These are phyloP conservation scores for Maccullochella peelii DNA, from an alignment of 2,113 vertebrate genomes.

Conservation along the genomic window DNA sequence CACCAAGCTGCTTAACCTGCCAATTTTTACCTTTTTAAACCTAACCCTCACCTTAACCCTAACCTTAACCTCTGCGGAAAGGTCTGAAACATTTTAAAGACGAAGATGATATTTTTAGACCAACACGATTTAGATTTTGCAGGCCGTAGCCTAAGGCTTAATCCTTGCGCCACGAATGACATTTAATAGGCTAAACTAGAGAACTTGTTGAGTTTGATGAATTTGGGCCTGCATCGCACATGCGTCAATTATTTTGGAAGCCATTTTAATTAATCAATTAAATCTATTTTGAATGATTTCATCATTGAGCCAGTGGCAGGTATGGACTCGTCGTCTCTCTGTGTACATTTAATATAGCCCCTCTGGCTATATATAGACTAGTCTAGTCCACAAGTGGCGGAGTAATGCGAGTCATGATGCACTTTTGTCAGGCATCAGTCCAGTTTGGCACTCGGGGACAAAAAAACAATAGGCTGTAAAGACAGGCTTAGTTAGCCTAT, in stretches of 20 bases:
- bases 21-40: slow-evolving; percentile 9
- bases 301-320: not conserved
- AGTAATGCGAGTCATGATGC: slow-evolving; percentile 47
- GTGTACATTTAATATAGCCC: slow-evolving; percentile 20
- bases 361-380: slow-evolving; percentile 51
- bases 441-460: slow-evolving; percentile 39
- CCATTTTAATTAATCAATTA: not conserved
- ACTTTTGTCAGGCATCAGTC: slow-evolving; percentile 40
- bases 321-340: not conserved
- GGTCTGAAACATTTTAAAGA: slow-evolving; percentile 17
- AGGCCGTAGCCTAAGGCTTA: not conserved
- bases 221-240: not conserved
- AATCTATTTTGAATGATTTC: not conserved
- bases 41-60: slow-evolving; percentile 54
- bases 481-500: not conserved
- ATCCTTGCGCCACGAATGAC: not conserved
- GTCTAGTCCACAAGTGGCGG: slow-evolving; percentile 37
- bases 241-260: not conserved
- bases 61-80: slow-evolving; percentile 52
- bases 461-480: slow-evolving; percentile 43
- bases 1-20: not conserved
- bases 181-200: not conserved
- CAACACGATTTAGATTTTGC: slow-evolving; percentile 1
- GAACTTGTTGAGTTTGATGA: not conserved
- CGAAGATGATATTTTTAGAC: slow-evolving; percentile 24